Conservation (phyloP, 2,797 vertebrate genomes). For the Picus viridis region DNA sequence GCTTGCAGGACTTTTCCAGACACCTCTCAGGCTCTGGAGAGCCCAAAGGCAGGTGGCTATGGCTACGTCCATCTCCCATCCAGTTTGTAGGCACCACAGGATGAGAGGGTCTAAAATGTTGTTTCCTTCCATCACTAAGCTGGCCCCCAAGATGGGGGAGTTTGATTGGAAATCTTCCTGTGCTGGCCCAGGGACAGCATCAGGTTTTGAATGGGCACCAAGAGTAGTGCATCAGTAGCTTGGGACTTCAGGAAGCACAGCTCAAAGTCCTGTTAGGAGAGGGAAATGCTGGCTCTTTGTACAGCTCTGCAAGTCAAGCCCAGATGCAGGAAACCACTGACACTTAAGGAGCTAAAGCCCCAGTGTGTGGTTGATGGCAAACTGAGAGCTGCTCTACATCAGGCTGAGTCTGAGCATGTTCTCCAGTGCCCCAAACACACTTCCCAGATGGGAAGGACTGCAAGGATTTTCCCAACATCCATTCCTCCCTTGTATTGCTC, state of each 20-base stretch:
- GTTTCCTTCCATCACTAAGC: not conserved
- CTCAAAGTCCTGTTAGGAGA: not conserved
- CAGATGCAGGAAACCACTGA: not conserved
- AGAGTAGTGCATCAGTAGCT: not conserved
- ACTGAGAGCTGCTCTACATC: not conserved
- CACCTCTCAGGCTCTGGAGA: not conserved
- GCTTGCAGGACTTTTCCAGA: not conserved
- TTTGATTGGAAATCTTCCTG: not conserved
- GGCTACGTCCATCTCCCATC: not conserved
- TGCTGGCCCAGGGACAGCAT: not conserved
- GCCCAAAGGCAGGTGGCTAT: accelerated
- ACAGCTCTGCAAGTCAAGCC: not conserved
- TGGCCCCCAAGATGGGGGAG: not conserved
- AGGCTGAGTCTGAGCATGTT: not conserved
- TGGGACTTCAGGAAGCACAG: not conserved
- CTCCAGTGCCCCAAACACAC: not conserved
- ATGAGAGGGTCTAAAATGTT: not conserved
- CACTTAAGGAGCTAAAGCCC: not conserved
- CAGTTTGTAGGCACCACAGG: accelerated
- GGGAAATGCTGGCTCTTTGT: not conserved
- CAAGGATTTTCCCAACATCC: not conserved
- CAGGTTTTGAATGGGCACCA: not conserved
- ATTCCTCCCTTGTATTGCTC: accelerated
- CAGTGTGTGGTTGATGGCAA: not conserved
- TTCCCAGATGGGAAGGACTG: not conserved